A percentile compares a stretch with the other conserved stretches of the same genome.
Evolutionary conservation across 1,140 invertebrate genomes (phyloP).

Genomic region (Heterodera schachtii): DNA sequence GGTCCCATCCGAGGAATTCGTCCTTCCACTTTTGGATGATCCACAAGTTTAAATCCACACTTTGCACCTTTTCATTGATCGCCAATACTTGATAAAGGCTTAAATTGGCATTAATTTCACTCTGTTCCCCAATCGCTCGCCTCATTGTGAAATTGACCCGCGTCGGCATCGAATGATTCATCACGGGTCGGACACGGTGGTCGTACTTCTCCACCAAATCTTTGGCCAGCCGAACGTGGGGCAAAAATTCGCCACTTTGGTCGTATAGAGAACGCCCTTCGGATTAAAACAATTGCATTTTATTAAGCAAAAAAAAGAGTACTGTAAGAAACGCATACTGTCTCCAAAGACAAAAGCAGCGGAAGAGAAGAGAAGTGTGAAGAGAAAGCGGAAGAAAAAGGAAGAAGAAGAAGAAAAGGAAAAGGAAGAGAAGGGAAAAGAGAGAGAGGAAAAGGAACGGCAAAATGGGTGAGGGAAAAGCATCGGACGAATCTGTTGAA

Average conservation of each 20-base stretch:
- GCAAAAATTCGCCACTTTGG: constrained; percentile 60
- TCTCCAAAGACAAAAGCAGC: not conserved
- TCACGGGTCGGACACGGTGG: constrained; percentile 58
- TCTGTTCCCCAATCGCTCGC: not conserved
- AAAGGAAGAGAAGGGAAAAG: too few species aligned
- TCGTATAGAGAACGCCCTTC: constrained; percentile 47
- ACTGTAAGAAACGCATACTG: not conserved
- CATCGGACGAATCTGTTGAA: not conserved
- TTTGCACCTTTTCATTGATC: constrained; percentile 65
- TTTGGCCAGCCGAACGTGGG: constrained; percentile 63
- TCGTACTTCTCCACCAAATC: constrained; percentile 64
- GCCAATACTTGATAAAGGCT: constrained; percentile 62
- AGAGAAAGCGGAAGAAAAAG: not conserved
- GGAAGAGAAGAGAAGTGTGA: not conserved
- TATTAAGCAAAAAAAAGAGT: not conserved
- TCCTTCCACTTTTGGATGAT: constrained; percentile 66
- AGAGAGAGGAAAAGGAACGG: too few species aligned
- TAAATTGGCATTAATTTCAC: not conserved
- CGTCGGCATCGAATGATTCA: constrained; percentile 59
- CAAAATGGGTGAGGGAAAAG: too few species aligned
- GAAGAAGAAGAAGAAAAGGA: not conserved
- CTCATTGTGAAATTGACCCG: constrained; percentile 63
- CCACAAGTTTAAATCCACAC: constrained; percentile 64
- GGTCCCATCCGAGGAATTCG: constrained; percentile 61
- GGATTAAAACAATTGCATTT: not conserved